A percentile compares a stretch with the other conserved stretches of the same genome.
phyloP scores from a whole-genome alignment of 1,140 invertebrate species.

The Teleogryllus occipitalis region DNA sequence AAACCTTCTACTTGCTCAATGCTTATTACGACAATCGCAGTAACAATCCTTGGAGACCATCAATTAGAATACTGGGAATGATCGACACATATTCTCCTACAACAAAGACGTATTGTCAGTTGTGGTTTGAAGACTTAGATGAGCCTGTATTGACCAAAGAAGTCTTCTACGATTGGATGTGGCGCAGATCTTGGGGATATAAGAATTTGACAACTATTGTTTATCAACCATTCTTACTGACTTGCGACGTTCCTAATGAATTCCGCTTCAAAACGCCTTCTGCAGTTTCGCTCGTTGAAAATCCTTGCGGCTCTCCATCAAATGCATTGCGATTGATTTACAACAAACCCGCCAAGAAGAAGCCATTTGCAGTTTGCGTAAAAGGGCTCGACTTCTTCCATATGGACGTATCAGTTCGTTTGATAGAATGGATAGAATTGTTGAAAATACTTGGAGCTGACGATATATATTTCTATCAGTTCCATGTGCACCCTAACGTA shows the following conservation, averaged over 20 bases:
- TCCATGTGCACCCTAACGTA: conserved; percentile 86
- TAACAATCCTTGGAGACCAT: not conserved
- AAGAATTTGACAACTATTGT: not conserved
- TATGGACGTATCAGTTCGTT: conserved; percentile 76
- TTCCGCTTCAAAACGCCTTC: not conserved
- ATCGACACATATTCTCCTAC: not conserved
- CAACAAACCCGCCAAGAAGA: not conserved
- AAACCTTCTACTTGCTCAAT: not conserved
- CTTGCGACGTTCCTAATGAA: not conserved
- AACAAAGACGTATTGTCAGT: not conserved
- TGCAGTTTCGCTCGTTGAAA: conserved; percentile 6
- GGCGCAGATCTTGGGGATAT: not conserved
- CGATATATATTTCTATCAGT: conserved; percentile 86
- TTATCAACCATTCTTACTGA: not conserved
- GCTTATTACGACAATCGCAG: not conserved
- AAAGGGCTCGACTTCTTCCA: conserved; percentile 76
- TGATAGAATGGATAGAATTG: conserved; percentile 91
- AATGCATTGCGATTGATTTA: not conserved
- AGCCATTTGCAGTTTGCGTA: not conserved
- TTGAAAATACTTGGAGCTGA: conserved; percentile 78
- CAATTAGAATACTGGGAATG: not conserved
- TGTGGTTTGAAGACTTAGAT: not conserved
- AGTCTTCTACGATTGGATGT: not conserved
- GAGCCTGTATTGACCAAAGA: not conserved
- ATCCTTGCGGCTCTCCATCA: not conserved